These are phyloP conservation scores for Agelas oroides DNA, from an alignment of 37 sponge, comb jelly and placozoan genomes.

Conservation along the genomic window DNA sequence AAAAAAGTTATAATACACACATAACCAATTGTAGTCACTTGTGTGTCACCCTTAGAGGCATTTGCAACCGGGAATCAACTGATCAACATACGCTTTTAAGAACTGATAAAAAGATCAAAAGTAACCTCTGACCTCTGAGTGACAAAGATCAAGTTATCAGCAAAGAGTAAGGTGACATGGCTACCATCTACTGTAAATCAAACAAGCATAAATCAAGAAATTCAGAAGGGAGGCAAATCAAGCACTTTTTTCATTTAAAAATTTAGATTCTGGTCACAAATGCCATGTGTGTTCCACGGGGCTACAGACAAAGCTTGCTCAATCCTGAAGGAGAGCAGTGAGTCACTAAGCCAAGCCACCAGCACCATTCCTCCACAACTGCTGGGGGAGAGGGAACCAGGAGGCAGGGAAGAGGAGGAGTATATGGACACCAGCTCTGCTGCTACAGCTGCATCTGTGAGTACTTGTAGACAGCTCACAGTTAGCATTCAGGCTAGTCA, in stretches of 20 bases:
- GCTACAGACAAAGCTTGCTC: slow-evolving; percentile 66
- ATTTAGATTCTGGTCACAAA: too few species aligned
- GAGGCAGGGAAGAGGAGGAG: slow-evolving; percentile 4
- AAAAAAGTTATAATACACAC: too few species aligned
- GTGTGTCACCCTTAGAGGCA: too few species aligned
- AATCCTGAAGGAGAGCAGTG: slow-evolving; percentile 58
- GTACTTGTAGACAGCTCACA: neutral
- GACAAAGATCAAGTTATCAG: slow-evolving; percentile 41
- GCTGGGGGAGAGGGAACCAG: neutral
- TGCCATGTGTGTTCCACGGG: slow-evolving; percentile 7
- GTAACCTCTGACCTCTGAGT: slow-evolving; percentile 8
- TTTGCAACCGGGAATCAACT: neutral
- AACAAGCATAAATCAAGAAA: too few species aligned
- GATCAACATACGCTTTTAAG: neutral
- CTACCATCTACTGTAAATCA: too few species aligned
- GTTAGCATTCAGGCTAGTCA: too few species aligned
- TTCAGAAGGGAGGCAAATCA: too few species aligned
- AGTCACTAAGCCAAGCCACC: slow-evolving; percentile 3
- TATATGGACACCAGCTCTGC: slow-evolving; percentile 25
- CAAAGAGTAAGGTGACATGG: slow-evolving; percentile 33
- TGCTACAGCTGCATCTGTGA: neutral
- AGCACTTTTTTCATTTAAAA: too few species aligned
- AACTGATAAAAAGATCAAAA: too few species aligned
- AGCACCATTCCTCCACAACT: slow-evolving; percentile 7
- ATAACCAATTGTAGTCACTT: too few species aligned